phyloP scores from a whole-genome alignment of 2,888 invertebrate genomes.

The Lissonota sp. region DNA sequence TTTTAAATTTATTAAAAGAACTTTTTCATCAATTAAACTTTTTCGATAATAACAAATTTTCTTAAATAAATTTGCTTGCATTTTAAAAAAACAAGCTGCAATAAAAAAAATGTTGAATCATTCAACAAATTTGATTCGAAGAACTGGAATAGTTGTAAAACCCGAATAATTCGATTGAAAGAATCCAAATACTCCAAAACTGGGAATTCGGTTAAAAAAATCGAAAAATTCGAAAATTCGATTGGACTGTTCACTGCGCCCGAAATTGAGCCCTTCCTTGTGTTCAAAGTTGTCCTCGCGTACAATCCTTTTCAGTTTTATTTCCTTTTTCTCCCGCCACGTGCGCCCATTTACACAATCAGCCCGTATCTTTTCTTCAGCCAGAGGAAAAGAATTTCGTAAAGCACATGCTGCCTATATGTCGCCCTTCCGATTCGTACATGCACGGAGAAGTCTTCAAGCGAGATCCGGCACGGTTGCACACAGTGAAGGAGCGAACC shows the following conservation, averaged over 20 bases:
- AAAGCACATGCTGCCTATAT: constrained; percentile 38
- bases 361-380: constrained; percentile 47
- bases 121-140: neutral
- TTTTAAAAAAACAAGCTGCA: too few species aligned
- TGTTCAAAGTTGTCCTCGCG: constrained; percentile 18
- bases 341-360: neutral
- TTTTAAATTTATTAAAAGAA: constrained; percentile 51
- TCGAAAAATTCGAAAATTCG: neutral
- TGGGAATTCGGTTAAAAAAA: neutral
- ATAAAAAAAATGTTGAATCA: too few species aligned
- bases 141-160: neutral
- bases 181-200: neutral
- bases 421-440: constrained; percentile 10
- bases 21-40: too few species aligned
- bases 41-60: too few species aligned
- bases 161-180: neutral
- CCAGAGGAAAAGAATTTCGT: constrained; percentile 35
- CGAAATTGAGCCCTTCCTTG: constrained; percentile 38
- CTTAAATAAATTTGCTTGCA: too few species aligned
- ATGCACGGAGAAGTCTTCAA: constrained; percentile 40
- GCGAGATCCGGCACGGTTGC: constrained; percentile 40
- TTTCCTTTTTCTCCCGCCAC: constrained; percentile 22
- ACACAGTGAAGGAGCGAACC: constrained; percentile 30
- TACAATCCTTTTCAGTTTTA: constrained; percentile 22
- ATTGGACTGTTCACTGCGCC: neutral